Base-by-base conservation (phyloP, 1,140 invertebrate genomes). In the Ylistrum balloti region DNA sequence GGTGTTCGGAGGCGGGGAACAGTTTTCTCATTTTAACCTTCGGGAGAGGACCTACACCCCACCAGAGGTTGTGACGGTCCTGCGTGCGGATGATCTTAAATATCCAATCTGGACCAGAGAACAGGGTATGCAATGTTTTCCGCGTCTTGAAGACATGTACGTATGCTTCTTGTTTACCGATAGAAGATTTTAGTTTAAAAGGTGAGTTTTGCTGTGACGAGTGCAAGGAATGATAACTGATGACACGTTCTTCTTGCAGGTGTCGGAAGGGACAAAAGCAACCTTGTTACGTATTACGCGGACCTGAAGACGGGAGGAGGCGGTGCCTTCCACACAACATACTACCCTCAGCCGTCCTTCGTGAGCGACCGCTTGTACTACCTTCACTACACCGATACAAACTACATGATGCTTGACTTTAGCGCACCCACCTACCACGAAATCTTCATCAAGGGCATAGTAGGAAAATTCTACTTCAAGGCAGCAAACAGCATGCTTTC, bases 251-350 rank as follows among this genome's bases (percentile, higher is more conserved):
- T 74, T 48, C 33, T 34, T 85, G 45, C 56, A 95, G 95, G 95
- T 91, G 95, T 96, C 85, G 94, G 95, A 0, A 89, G 95, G 38
- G 94, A 96, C 90, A 94, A 93, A 87, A 94, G 93, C 45, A 86
- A 93, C 87, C 85, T 95, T 56, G 91, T 95, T 0, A 95, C 95
- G 7, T 95, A 95, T 85, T 90, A 95, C n/a, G 94, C 94, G 17
- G 95, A 95, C 38, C 89, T 93, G 5, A 89, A 91, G 17, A 89
- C 90, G 0, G 93, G 95, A 17, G 94, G 94, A 22, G 96, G 96
- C 11, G 96, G 96, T 13, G 95, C 96, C 87, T 96, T 95, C 91
- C 94, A 96, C 90, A 96, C 96, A 34, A 96, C 96, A 2, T 96
- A 96, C 91, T 96, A 94, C 90, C 95, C 96, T 0, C 95, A 96